Base-by-base conservation (phyloP, 2,888 invertebrate genomes). In the Cephus nigrinus region DNA sequence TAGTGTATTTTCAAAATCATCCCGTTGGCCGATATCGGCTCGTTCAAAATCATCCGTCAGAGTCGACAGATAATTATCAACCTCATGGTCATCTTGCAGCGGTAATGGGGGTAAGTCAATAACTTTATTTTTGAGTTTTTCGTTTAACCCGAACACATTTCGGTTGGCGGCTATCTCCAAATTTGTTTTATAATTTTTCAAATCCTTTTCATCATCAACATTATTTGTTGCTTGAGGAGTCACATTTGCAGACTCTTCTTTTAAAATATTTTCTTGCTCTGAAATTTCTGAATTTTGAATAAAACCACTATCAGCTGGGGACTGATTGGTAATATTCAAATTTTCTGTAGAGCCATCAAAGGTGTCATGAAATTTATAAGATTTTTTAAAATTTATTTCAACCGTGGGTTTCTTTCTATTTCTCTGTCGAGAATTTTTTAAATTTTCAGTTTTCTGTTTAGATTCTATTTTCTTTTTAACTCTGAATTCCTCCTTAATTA, bases 1-100 rank as follows among this genome's bases (percentile, higher is more conserved):
- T 68, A 30, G 31, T 34, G 73, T n/a, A 75, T 12, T 78, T 75
- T 35, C 80, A n/a, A 78, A 69, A 80, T 78, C 11, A 55, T 76
- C 74, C 74, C 23, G 71, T 33, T 71, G 31, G 3, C 5, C 11
- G 12, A 31, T 11, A 71, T 78, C 80, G 12, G 76, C 40, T 3
- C 69, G 31, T 9, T 36, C 74, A 11, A 76, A 80, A 78, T 80
- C 80, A 23, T 80, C 15, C n/a, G 30, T 23, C 75, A 76, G 40
- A 1, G n/a, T 31, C 12, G 78, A 33, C 4, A 80, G n/a, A 4
- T 31, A 68, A 76, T 80, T 55, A n/a, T 80, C 74, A 12, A 68
- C 71, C 1, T 78, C 80, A 40, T 32, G 78, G 12, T 78, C 80
- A 30, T 71, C 23, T 33, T 30, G 9, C 71, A 33, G 23, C 9